Percentiles rank a stretch among this genome's conserved stretches.
Conservation (phyloP, 2,888 invertebrate genomes). For the Cartodere bifasciata region DNA sequence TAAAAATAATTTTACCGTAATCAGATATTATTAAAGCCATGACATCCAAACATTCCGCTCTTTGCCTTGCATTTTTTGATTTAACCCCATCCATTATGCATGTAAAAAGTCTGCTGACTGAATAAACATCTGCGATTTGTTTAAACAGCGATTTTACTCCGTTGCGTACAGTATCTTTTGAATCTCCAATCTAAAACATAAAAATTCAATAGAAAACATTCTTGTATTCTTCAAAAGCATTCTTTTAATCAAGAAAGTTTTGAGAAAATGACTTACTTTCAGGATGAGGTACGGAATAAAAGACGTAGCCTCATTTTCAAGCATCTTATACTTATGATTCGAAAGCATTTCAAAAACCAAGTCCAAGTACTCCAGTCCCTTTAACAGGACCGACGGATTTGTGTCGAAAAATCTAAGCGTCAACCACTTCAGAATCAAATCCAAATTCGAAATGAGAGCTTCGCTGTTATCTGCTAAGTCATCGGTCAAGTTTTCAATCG, state of each 20-base stretch:
- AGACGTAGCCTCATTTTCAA: slow-evolving; percentile 81
- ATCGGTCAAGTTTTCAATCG: slow-evolving; percentile 79
- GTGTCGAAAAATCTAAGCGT: slow-evolving; percentile 96
- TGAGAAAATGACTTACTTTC: slow-evolving; percentile 48
- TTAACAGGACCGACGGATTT: slow-evolving; percentile 91
- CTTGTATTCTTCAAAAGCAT: no score
- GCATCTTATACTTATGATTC: slow-evolving; percentile 70
- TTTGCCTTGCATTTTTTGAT: slow-evolving; percentile 91
- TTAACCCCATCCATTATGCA: slow-evolving; percentile 91
- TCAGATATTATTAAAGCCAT: slow-evolving; percentile 74
- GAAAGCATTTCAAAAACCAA: slow-evolving; percentile 70
- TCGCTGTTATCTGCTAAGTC: slow-evolving; percentile 67
- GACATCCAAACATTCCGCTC: slow-evolving; percentile 92
- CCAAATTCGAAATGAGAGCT: slow-evolving; percentile 79
- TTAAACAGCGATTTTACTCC: slow-evolving; percentile 77
- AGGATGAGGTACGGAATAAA: slow-evolving; percentile 91
- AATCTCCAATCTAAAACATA: slow-evolving; percentile 68
- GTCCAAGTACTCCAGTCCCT: slow-evolving; percentile 86
- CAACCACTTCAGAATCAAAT: slow-evolving; percentile 92
- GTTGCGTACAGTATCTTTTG: slow-evolving; percentile 87
- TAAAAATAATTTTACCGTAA: slow-evolving; percentile 45
- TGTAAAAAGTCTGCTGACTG: slow-evolving; percentile 77
- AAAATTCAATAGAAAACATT: background rate
- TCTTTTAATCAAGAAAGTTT: slow-evolving; percentile 1
- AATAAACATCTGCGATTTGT: slow-evolving; percentile 74